A percentile compares a stretch with the other conserved stretches of the same genome.
phyloP scores from a whole-genome alignment of 2,888 invertebrate genomes.

The Notodromas monacha region DNA sequence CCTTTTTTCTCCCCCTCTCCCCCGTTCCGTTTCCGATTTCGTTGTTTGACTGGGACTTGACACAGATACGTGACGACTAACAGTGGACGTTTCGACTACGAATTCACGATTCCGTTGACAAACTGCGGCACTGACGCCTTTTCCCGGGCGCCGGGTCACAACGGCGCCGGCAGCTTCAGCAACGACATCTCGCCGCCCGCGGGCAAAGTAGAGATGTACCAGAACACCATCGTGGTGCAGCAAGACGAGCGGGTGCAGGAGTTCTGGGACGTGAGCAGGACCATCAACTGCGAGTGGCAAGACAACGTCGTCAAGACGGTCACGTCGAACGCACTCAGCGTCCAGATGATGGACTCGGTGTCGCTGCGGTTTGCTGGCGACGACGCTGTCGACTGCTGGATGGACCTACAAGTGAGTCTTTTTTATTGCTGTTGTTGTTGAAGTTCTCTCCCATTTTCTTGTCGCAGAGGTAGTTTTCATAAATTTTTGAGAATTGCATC shows the following conservation, averaged over 20 bases:
- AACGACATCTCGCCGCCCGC: constrained; percentile 7
- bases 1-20: too few species aligned
- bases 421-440: too few species aligned
- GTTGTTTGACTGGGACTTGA: neutral
- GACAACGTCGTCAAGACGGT: constrained; percentile 10
- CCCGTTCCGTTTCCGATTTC: neutral
- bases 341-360: constrained; percentile 11
- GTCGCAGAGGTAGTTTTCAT: too few species aligned
- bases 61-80: constrained; percentile 8
- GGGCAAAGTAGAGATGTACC: too few species aligned
- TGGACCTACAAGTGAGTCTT: constrained; percentile 12
- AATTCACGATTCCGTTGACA: constrained; percentile 7
- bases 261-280: constrained; percentile 12
- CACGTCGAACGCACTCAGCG: constrained; percentile 11
- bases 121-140: constrained; percentile 7
- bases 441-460: too few species aligned
- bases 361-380: constrained; percentile 11
- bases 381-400: constrained; percentile 12
- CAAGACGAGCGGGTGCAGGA: constrained; percentile 11
- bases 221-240: constrained; percentile 11
- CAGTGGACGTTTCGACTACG: neutral
- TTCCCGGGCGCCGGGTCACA: neutral
- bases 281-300: constrained; percentile 12
- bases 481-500: too few species aligned
- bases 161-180: constrained; percentile 5